Evolutionary conservation across 1,140 invertebrate genomes (phyloP), one percentile per base, ranked within the genome.

Genomic region (Pseudomyrmex gracilis): DNA sequence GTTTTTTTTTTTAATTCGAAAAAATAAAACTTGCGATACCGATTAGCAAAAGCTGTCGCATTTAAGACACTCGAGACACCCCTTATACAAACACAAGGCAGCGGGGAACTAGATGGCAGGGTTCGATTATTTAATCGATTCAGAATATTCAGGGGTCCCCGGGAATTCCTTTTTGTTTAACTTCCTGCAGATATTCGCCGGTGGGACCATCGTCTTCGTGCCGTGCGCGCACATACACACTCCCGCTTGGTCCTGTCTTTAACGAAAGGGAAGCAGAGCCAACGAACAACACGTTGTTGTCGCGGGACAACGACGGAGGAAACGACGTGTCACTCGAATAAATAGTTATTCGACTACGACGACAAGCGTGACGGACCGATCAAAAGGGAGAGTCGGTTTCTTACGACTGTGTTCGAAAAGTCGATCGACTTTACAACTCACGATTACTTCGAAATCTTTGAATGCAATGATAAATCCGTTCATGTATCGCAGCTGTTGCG

Each of bases 111-210:
- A 93, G 93, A 94, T 94, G 92, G 89, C 88, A 90, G 91, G 84
- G 87, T 94, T 94, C 93, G 93, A 94, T 94, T 93, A 93, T 94
- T 94, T 94, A 93, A 94, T 94, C 92, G 93, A 94, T 94, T 93
- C 91, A 93, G 90, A 94, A 92, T 93, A 93, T 93, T 93, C 92
- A 92, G 87, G 85, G 90, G 86, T 84, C 84, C 80, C 86, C 55
- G 84, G 90, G 90, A 86, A 91, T 91, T 90, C 86, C 88, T 91
- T 93, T 93, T 94, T 93, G 92, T 94, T 92, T 91, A 92, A 93
- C 93, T 93, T 94, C 93, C 93, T 94, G 93, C 90, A 89, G 90
- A 93, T 91, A 90, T 85, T 84, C 85, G 70, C 60, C 80, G 89
- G 84, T 74, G 68, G 57, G 61, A 73, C 82, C 71, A 73, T 88